A percentile compares a stretch with the other conserved stretches of the same genome.
Conservation (phyloP, 2,888 invertebrate genomes). For the Ormyrus labotus region DNA sequence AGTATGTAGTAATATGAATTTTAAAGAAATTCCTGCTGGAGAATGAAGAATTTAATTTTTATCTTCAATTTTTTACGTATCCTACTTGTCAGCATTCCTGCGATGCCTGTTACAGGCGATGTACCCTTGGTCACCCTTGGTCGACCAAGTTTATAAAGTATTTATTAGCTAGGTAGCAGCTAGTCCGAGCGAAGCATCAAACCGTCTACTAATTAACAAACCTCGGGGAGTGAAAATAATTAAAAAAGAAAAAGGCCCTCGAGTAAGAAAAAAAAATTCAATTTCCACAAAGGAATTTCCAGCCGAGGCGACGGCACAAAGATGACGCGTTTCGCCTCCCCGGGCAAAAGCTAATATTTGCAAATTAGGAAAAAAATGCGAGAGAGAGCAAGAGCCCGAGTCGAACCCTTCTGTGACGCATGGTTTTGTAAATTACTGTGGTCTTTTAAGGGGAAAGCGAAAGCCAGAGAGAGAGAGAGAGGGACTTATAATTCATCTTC, state of each 20-base stretch:
- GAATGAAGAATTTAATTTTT: too few relatives aligned
- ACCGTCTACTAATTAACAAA: conserved; percentile 40
- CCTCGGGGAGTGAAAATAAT: neutral
- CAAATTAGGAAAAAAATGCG: conserved; percentile 59
- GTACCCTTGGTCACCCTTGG: too few relatives aligned
- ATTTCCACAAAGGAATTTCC: conserved; percentile 53
- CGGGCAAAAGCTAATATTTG: conserved; percentile 57
- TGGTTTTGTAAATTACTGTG: conserved; percentile 58
- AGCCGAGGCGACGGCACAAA: conserved; percentile 29
- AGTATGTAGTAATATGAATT: too few relatives aligned
- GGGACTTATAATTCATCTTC: conserved; percentile 58
- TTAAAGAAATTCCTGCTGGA: too few relatives aligned
- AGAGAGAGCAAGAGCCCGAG: conserved; percentile 29
- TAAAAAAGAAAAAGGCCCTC: conserved; percentile 10
- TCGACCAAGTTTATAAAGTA: too few relatives aligned
- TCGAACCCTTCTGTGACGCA: conserved; percentile 57
- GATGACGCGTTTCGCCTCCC: conserved; percentile 1
- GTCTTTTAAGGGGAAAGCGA: conserved; percentile 45
- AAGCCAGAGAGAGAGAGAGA: conserved; percentile 19
- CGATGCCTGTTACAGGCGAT: too few relatives aligned
- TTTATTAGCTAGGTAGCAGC: too few relatives aligned
- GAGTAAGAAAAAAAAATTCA: conserved; percentile 37
- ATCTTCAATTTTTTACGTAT: too few relatives aligned
- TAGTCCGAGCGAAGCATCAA: neutral
- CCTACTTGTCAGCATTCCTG: too few relatives aligned